Conservation (phyloP, 2,888 invertebrate genomes). For the Trichacis sp. region DNA sequence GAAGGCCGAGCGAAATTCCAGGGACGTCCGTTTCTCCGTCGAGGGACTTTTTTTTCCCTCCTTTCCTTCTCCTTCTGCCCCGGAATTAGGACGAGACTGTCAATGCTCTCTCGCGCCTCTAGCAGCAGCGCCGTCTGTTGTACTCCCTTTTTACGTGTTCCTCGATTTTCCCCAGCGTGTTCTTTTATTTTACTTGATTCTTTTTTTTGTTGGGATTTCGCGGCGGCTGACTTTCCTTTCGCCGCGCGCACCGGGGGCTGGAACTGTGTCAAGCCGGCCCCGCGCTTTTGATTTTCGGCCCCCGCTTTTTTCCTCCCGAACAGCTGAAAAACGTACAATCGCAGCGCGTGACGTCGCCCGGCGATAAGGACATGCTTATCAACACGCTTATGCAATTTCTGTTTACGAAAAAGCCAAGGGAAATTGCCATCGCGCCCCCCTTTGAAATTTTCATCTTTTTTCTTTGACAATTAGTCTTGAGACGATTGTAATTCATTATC, state of each 20-base stretch:
- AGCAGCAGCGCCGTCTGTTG: slow-evolving; percentile 3
- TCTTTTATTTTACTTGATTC: too few species aligned
- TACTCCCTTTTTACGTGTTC: too few species aligned
- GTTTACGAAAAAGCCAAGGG: too few species aligned
- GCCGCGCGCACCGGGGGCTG: slow-evolving; percentile 43
- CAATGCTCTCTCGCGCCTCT: background rate
- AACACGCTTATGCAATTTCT: background rate
- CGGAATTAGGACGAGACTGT: too few species aligned
- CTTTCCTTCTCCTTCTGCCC: too few species aligned
- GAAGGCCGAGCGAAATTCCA: background rate
- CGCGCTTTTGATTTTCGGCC: background rate
- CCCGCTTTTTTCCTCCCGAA: background rate
- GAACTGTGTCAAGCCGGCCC: slow-evolving; percentile 52
- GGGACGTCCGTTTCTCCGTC: background rate
- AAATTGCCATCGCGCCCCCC: too few species aligned
- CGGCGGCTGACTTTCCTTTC: slow-evolving; percentile 59
- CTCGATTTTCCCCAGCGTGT: too few species aligned
- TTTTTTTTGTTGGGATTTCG: slow-evolving; percentile 1
- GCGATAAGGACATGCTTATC: background rate
- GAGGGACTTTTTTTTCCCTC: slow-evolving; percentile 7
- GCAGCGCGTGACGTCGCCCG: background rate
- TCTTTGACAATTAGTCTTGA: too few species aligned
- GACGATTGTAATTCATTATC: too few species aligned
- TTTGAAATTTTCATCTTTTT: too few species aligned
- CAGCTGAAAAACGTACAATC: background rate